These are phyloP conservation scores for Sula dactylatra DNA, from an alignment of 2,113 vertebrate genomes.

Conservation along the genomic window DNA sequence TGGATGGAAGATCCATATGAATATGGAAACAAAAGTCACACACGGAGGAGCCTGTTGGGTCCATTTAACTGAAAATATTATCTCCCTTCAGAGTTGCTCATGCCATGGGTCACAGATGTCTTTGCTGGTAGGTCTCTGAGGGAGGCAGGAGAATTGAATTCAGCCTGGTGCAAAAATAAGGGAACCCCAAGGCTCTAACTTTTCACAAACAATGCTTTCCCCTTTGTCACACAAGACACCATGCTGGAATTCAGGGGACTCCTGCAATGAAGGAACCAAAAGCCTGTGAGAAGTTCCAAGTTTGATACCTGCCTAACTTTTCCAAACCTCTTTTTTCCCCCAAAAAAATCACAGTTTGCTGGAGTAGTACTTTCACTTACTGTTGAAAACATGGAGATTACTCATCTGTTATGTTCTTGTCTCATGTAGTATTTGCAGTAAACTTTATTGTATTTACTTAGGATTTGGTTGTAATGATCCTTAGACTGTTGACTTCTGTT, in stretches of 20 bases:
- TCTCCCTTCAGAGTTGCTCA: not conserved
- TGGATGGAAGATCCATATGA: not conserved
- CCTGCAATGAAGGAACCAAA: not conserved
- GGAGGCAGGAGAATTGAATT: not conserved
- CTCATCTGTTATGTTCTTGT: not conserved
- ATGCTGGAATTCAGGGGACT: not conserved
- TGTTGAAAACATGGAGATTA: not conserved
- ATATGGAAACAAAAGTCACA: not conserved
- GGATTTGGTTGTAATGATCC: not conserved
- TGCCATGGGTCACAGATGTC: not conserved
- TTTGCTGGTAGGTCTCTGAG: not conserved
- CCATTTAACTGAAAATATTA: not conserved
- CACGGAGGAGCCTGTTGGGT: not conserved
- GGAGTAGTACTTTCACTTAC: not conserved
- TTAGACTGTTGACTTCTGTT: not conserved
- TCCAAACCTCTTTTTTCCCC: rapidly evolving
- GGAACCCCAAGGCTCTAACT: not conserved
- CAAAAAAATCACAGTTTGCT: not conserved
- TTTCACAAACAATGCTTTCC: not conserved
- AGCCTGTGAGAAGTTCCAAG: not conserved
- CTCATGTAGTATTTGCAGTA: not conserved
- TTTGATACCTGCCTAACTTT: not conserved
- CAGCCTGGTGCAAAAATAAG: not conserved
- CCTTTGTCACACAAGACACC: not conserved
- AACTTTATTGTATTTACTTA: not conserved